Evolutionary conservation across 2,888 invertebrate species (phyloP).

Genomic region (Bruchidius siliquastri): DNA sequence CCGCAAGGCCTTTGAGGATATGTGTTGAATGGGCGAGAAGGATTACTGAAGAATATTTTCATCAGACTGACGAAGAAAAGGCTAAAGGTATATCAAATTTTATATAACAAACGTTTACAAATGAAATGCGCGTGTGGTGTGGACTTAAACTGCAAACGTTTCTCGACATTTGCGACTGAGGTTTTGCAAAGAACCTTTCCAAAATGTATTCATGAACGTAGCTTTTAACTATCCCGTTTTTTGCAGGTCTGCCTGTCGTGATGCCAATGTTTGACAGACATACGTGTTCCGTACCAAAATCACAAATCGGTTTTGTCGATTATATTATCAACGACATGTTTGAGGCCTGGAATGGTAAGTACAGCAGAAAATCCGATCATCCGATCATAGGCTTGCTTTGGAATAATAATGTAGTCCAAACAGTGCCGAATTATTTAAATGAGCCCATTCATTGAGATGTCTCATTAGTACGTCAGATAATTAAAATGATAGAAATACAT

Average conservation of each 20-base stretch:
- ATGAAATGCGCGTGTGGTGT: too few relatives aligned
- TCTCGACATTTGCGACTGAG: too few relatives aligned
- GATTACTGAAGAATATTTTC: conserved; percentile 97
- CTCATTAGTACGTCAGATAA: conserved; percentile 5
- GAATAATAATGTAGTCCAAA: too few relatives aligned
- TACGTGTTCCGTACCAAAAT: conserved; percentile 94
- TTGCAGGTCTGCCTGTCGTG: conserved; percentile 77
- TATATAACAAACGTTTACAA: too few relatives aligned
- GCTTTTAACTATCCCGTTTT: background rate
- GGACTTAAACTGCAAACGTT: too few relatives aligned
- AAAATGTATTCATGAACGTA: background rate
- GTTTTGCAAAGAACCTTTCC: too few relatives aligned
- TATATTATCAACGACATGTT: conserved; percentile 98
- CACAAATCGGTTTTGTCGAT: conserved; percentile 96
- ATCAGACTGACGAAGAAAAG: conserved; percentile 97
- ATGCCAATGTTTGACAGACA: conserved; percentile 98
- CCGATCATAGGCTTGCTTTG: too few relatives aligned
- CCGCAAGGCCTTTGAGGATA: conserved; percentile 77
- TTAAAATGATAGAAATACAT: background rate
- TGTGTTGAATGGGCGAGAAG: conserved; percentile 92
- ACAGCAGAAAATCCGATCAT: too few relatives aligned
- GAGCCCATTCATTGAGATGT: too few relatives aligned
- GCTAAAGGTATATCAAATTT: conserved; percentile 43
- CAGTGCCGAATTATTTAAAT: too few relatives aligned
- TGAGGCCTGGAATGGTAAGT: conserved; percentile 90